Conservation (phyloP, 2,113 vertebrate species). For the Pseudois nayaur region DNA sequence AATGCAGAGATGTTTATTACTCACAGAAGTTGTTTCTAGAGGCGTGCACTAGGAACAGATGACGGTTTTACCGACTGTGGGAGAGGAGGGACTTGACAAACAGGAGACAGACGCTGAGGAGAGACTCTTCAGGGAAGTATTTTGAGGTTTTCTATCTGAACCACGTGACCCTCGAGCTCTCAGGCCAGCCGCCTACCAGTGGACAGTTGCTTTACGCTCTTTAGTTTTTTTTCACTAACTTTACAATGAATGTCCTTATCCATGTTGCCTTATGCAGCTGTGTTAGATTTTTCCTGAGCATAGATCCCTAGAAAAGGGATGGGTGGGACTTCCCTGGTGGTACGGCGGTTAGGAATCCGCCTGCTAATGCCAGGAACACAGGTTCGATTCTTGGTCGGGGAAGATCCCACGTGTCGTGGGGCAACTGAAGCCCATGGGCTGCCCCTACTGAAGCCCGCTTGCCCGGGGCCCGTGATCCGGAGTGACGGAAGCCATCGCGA, state of each 20-base stretch:
- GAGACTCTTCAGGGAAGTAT: neutral
- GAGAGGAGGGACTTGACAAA: neutral
- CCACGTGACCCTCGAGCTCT: neutral
- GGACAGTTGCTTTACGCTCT: neutral
- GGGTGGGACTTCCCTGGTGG: neutral
- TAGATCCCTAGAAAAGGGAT: neutral
- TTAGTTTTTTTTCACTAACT: neutral
- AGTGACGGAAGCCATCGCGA: neutral
- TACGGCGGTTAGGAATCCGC: neutral
- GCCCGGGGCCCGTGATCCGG: neutral
- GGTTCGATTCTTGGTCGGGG: neutral
- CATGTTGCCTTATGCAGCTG: neutral
- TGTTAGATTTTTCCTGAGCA: neutral
- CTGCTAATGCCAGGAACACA: neutral
- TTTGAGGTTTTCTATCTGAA: neutral
- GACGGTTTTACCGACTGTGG: accelerated
- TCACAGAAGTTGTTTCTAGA: neutral
- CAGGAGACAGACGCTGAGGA: neutral
- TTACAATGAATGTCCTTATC: neutral
- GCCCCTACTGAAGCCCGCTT: neutral
- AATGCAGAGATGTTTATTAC: neutral
- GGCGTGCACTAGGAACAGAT: neutral
- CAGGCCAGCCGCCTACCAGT: neutral
- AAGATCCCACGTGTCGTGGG: neutral
- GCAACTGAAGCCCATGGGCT: neutral